Evolutionary conservation across 1,140 invertebrate species (phyloP).

Genomic region (Drosophila rhopaloa): DNA sequence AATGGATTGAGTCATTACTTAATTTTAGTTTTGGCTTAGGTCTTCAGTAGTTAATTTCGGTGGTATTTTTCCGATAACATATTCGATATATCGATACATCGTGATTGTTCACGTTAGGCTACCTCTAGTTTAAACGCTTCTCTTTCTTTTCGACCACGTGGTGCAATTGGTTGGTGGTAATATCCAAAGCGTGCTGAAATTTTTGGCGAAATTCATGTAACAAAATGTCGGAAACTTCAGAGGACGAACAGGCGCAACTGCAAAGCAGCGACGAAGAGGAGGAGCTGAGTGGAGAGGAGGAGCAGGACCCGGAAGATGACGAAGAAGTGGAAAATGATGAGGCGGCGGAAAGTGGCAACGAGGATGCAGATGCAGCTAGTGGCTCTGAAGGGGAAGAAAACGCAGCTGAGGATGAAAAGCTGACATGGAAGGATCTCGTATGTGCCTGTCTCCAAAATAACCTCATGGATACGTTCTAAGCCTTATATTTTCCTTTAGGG

Average conservation of each 20-base stretch:
- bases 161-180: constrained; percentile 37
- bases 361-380: constrained; percentile 8
- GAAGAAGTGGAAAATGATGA: constrained; percentile 7
- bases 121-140: neutral
- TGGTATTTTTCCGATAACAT: too few species aligned
- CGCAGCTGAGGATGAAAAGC: constrained; percentile 21
- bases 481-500: constrained; percentile 87
- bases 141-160: constrained; percentile 54
- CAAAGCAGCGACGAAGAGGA: constrained; percentile 67
- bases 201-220: constrained; percentile 36
- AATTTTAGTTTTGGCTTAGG: too few species aligned
- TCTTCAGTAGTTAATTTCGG: too few species aligned
- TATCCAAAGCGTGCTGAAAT: constrained; percentile 15
- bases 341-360: constrained; percentile 11
- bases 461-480: neutral
- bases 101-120: too few species aligned
- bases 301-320: constrained; percentile 25
- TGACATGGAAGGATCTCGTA: constrained; percentile 81
- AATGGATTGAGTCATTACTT: too few species aligned
- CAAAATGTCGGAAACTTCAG: constrained; percentile 79
- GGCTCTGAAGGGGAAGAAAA: constrained; percentile 11
- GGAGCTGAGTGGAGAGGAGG: constrained; percentile 47
- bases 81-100: too few species aligned
- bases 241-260: constrained; percentile 65
- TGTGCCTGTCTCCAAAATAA: neutral